phyloP scores from a whole-genome alignment of 1,140 invertebrate genomes.

The Bombus balteatus region DNA sequence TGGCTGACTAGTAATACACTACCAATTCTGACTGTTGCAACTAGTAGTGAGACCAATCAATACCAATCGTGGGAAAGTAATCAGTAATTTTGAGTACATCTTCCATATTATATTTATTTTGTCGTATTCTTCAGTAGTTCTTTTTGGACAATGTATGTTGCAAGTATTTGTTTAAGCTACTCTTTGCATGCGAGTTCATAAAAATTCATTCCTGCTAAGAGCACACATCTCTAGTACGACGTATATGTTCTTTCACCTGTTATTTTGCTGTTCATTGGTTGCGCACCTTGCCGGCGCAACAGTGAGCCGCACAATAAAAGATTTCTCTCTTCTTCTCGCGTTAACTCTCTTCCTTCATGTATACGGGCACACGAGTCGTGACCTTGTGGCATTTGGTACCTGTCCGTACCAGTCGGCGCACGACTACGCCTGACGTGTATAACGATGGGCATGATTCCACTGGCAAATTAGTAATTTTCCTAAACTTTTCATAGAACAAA shows the following conservation, averaged over 20 bases:
- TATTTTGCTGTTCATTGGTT: constrained; percentile 46
- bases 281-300: constrained; percentile 21
- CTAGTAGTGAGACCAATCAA: not conserved
- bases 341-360: constrained; percentile 33
- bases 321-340: constrained; percentile 3
- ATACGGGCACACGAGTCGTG: constrained; percentile 72
- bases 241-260: constrained; percentile 46
- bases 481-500: not conserved
- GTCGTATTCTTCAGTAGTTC: not conserved
- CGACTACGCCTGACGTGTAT: constrained; percentile 54
- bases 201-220: constrained; percentile 12
- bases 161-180: no score
- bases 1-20: no score
- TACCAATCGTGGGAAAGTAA: not conserved
- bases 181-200: not conserved
- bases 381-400: constrained; percentile 83
- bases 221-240: not conserved
- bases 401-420: constrained; percentile 78
- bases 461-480: not conserved
- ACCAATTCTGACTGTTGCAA: no score
- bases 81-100: no score
- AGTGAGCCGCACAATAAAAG: constrained; percentile 33
- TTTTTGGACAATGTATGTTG: no score
- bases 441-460: constrained; percentile 24
- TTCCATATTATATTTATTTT: not conserved